Base-by-base conservation (phyloP, 92 coral and sea anemone species). In the Phenganax subtilis region DNA sequence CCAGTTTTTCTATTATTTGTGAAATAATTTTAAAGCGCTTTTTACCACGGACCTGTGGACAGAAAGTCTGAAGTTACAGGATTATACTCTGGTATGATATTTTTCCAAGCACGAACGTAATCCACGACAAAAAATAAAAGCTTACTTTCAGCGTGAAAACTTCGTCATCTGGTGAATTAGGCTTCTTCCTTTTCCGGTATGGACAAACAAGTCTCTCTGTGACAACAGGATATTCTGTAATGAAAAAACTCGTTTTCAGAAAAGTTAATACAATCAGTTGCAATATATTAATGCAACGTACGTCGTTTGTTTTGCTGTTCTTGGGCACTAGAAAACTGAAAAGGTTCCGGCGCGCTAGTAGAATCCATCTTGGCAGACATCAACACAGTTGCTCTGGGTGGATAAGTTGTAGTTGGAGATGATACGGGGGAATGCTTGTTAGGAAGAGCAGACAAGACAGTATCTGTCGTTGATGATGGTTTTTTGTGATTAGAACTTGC, bases 1-100 rank as follows among this genome's bases (percentile, higher is more conserved):
- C n/a, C 3, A 94, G 70, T n/a, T 90, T 72, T 52, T 94, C 98
- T 54, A 90, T 94, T n/a, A 94, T 87, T 76, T 90, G 92, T 27
- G 88, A 81, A 27, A 94, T 82, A 20, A 94, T 78, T 71, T 90
- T 92, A 75, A 90, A 94, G 63, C 92, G 92, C 44, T 94, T 92
- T 30, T 96, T 87, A 53, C 98, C 96, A 17, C 81, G 82, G 9
- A 94, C 87, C 98, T 92, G 78, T 30, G 20, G 16, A 79, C 25
- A 20, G 25, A 20, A 20, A 20, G 25, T 20, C 25, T 20, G 25
- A 20, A 20, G 25, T 20, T 20, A 20, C 25, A 20, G 25, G 25
- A 20, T 20, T 20, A 20, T 20, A 20, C 25, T 20, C 25, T 20
- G 25, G 25, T 20, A 20, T 20, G 25, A 20, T 20, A 20, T 20